These are phyloP conservation scores for Oscheius myriophilus DNA, from an alignment of 2,888 invertebrate species.

Conservation along the genomic window DNA sequence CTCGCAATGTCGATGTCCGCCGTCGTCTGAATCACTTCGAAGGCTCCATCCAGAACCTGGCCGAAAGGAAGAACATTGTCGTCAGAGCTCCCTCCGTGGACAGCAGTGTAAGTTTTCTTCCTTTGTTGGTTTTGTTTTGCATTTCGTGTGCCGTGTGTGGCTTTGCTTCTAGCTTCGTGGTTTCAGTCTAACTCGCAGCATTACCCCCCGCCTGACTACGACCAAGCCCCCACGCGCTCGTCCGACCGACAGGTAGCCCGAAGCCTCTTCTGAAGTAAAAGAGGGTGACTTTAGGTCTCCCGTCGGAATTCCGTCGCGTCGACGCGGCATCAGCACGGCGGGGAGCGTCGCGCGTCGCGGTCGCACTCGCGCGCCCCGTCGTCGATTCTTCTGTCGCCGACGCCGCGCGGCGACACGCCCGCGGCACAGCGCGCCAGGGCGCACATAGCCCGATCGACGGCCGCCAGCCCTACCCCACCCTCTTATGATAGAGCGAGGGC, in stretches of 20 bases:
- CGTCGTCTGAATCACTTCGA: conserved; percentile 61
- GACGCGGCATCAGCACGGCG: conserved; percentile 33
- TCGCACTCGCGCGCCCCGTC: conserved; percentile 42
- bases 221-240: conserved; percentile 37
- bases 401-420: conserved; percentile 44
- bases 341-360: conserved; percentile 37
- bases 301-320: conserved; percentile 55
- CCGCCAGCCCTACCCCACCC: conserved; percentile 65
- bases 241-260: conserved; percentile 28
- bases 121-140: neutral
- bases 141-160: conserved; percentile 24
- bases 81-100: conserved; percentile 32
- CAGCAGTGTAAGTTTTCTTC: conserved; percentile 29
- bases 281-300: conserved; percentile 43
- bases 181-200: conserved; percentile 36
- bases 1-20: conserved; percentile 62
- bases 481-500: conserved; percentile 63
- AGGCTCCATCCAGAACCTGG: conserved; percentile 48
- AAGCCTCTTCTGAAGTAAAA: conserved; percentile 7
- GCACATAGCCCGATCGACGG: conserved; percentile 52
- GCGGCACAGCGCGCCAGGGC: conserved; percentile 45
- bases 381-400: conserved; percentile 40
- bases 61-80: conserved; percentile 33
- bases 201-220: conserved; percentile 53
- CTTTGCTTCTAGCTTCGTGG: conserved; percentile 31